A percentile compares a stretch with the other conserved stretches of the same genome.
Conservation (phyloP, 2,888 invertebrate genomes). For the Coenonympha arcania region DNA sequence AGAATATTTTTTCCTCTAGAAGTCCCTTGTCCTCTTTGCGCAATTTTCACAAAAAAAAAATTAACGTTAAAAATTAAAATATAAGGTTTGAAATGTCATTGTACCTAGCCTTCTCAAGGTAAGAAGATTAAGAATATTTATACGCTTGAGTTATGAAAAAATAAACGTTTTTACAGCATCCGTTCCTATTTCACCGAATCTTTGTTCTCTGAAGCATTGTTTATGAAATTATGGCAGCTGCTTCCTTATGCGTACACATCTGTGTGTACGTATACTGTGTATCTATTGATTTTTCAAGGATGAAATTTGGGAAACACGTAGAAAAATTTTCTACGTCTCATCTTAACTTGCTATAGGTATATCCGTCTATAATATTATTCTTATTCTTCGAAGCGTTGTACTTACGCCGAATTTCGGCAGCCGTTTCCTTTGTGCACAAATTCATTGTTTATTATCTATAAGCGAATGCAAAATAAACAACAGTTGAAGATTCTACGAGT, state of each 20-base stretch:
- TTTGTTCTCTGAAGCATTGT: constrained; percentile 16
- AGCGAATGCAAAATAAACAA: too few species aligned
- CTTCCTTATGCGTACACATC: constrained; percentile 12
- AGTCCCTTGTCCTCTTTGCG: too few species aligned
- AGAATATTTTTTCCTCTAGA: too few species aligned
- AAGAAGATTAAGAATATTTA: not conserved
- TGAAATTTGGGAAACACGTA: not conserved
- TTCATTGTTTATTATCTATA: not conserved
- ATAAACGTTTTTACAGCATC: not conserved
- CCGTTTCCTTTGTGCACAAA: not conserved
- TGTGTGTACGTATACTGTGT: too few species aligned
- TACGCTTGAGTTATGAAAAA: not conserved
- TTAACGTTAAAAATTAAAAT: too few species aligned
- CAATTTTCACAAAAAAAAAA: too few species aligned
- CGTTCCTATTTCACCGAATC: not conserved
- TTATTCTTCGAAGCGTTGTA: not conserved
- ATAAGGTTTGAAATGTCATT: too few species aligned
- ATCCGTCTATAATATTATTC: not conserved
- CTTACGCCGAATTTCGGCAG: not conserved
- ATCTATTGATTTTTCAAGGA: constrained; percentile 7
- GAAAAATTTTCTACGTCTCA: constrained; percentile 1
- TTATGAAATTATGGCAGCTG: constrained; percentile 16
- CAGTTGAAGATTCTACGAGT: not conserved
- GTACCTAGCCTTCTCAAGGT: not conserved
- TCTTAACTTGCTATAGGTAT: too few species aligned